Evolutionary conservation across 2,888 invertebrate species (phyloP).

Genomic region (Nyleta sp.): DNA sequence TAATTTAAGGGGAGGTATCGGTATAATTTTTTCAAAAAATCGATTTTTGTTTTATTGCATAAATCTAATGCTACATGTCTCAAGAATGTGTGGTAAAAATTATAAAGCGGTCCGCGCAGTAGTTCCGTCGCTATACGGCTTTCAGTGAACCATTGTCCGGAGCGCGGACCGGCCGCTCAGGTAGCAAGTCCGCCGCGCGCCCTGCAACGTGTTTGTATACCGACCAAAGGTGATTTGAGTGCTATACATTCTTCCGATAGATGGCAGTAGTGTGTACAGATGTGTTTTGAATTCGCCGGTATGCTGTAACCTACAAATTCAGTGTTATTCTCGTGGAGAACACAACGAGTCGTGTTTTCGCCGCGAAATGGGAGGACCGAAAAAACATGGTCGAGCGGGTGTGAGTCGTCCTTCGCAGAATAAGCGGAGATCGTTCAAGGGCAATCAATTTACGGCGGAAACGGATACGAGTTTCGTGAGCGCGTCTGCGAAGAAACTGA

Average conservation of each 20-base stretch:
- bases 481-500: conserved; percentile 23
- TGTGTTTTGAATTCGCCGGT: conserved; percentile 23
- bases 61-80: no score
- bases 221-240: conserved; percentile 9
- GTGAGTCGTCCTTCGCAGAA: background rate
- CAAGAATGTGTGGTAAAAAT: no score
- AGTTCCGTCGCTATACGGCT: conserved; percentile 1
- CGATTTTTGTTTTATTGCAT: no score
- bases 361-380: conserved; percentile 15
- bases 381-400: conserved; percentile 14
- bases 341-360: no score
- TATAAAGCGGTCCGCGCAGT: no score
- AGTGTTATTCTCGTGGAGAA: no score
- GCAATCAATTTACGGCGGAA: conserved; percentile 31
- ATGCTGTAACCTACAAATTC: conserved; percentile 32
- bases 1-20: no score
- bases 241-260: background rate
- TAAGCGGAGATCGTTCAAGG: background rate
- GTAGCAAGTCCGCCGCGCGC: background rate
- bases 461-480: conserved; percentile 7
- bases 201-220: conserved; percentile 5
- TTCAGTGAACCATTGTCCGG: background rate
- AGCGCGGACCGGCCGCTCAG: conserved; percentile 14
- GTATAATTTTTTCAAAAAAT: no score
- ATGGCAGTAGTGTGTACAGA: conserved; percentile 13